Evolutionary conservation across 2,113 vertebrate genomes (phyloP).

Genomic region (Gadus chalcogrammus): DNA sequence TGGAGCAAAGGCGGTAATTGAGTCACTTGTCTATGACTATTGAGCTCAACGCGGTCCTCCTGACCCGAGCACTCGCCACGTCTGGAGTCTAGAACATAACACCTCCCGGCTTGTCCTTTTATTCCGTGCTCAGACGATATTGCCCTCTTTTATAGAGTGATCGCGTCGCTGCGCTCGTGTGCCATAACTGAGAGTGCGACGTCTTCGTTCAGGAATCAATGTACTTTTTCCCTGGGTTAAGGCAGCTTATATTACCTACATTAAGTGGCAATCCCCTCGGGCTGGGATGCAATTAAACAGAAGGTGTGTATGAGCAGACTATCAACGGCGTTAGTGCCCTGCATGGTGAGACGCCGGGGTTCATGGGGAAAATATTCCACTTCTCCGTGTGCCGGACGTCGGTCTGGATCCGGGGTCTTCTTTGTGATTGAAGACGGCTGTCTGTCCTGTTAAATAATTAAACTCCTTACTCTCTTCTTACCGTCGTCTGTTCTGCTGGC

Average conservation of each 20-base stretch:
- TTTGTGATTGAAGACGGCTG: slow-evolving; percentile 12
- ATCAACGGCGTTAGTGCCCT: not conserved
- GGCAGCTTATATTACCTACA: not conserved
- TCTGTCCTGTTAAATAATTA: slow-evolving; percentile 49
- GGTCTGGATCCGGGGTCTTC: not conserved
- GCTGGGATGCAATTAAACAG: slow-evolving; percentile 71
- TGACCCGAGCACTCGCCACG: slow-evolving; percentile 61
- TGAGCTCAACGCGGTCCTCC: slow-evolving; percentile 78
- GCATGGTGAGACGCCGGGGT: not conserved
- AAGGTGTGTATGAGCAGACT: not conserved
- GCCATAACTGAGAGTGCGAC: not conserved
- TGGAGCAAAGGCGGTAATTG: slow-evolving; percentile 90
- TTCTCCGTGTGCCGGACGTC: not conserved
- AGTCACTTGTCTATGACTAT: slow-evolving; percentile 84
- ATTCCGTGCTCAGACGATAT: slow-evolving; percentile 50
- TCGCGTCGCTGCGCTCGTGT: not conserved
- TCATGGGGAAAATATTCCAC: not conserved
- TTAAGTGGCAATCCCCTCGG: slow-evolving; percentile 62
- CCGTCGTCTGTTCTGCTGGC: slow-evolving; percentile 5
- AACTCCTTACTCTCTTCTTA: slow-evolving; percentile 12
- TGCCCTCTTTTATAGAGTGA: slow-evolving; percentile 7
- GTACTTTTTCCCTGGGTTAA: not conserved
- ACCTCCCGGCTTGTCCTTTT: slow-evolving; percentile 30
- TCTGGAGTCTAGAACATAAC: slow-evolving; percentile 61
- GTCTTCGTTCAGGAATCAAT: no score